Base-by-base conservation (phyloP, 1,140 invertebrate species). In the Hesperophylax magnus region DNA sequence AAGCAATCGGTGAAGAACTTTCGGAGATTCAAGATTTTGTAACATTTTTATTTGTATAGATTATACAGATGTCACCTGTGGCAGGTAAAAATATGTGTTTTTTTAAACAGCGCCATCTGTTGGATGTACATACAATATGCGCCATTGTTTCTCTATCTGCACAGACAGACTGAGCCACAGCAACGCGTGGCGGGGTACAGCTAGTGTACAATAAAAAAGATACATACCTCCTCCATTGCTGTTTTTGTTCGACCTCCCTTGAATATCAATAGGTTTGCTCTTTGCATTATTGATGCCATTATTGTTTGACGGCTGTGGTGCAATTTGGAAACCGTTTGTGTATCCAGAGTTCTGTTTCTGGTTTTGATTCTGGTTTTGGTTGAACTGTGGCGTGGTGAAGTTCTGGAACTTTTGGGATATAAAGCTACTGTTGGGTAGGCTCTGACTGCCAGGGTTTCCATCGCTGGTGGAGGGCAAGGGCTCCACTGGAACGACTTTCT, bases 231-330 rank as follows among this genome's bases (percentile, higher is more conserved):
- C 77, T 63, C 80, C 80, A 58, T 61, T 60, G 34, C 78, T 80
- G 24, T 53, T 60, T 78, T 84, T 84, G 34, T 74, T 82, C 4
- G 54, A 58, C 47, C 67, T 78, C 11, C 83, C 83, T 58, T 80
- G 78, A 54, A 84, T 84, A 53, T 84, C 83, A 15, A 84, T 84
- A 0, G 83, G 83, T 72, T 84, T 84, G 54, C 80, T 82, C 18
- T 79, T 79, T 17, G 77, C 27, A 58, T 76, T 60, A 3, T 39
- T 14, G 53, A 67, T 78, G 11, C 9, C 11, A 27, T 17, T 80
- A 63, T 77, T 80, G 18, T 71, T 77, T 17, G 69, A 65, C 18
- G 20, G n/a, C 56, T 81, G 82, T 1, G 71, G 27, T 20, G 22
- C 34, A 18, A 58, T 76, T 80, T 58, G 72, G 31, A 77, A 79